Evolutionary conservation across 64 coral and sea anemone genomes (phyloP).

Genomic region (Anthopleura sola): DNA sequence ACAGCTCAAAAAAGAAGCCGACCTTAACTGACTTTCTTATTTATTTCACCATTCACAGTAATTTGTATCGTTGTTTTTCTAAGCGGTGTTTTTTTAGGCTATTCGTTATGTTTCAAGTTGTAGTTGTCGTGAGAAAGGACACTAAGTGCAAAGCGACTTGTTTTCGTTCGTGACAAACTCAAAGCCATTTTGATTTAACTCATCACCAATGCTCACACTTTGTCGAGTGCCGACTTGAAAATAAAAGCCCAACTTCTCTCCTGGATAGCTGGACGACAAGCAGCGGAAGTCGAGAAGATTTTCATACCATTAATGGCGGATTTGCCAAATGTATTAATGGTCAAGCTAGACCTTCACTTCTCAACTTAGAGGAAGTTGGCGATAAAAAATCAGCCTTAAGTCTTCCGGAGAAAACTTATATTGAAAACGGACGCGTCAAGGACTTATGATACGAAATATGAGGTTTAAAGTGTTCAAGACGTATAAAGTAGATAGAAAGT

Average conservation of each 20-base stretch:
- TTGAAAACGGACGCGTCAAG: slow-evolving; percentile 9
- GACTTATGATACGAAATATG: slow-evolving; percentile 1
- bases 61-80: too few relatives aligned
- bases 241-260: not conserved
- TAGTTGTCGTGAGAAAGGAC: not conserved
- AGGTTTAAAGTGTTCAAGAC: not conserved
- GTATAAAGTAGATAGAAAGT: not conserved
- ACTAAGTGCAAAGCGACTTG: not conserved
- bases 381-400: slow-evolving; percentile 20
- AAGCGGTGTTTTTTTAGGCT: not conserved
- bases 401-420: slow-evolving; percentile 21
- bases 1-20: not conserved
- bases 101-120: not conserved
- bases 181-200: slow-evolving; percentile 3
- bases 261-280: not conserved
- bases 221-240: slow-evolving; percentile 5
- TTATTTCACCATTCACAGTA: not conserved
- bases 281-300: not conserved
- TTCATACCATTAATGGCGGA: slow-evolving; percentile 14
- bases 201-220: not conserved
- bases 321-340: slow-evolving; percentile 26
- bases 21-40: not conserved
- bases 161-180: not conserved
- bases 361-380: slow-evolving; percentile 1
- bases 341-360: not conserved